Conservation (phyloP, 30 jellyfish, hydroid and myxozoan species). For the Turritopsis dohrnii region DNA sequence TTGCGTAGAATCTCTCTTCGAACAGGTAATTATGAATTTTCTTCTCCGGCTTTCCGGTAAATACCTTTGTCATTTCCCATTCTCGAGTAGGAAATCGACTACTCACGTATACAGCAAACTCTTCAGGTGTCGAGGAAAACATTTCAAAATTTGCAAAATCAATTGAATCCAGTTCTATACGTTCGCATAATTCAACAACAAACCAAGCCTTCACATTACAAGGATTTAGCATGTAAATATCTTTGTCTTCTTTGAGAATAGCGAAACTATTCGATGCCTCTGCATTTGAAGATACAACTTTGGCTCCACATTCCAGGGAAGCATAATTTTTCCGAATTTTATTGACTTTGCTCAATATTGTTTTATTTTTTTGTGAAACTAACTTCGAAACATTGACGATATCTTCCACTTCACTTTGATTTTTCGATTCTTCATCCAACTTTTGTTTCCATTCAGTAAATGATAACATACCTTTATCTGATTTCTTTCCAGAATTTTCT, state of each 20-base stretch:
- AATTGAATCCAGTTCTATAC: constrained; percentile 73
- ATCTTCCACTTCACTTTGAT: constrained; percentile 28
- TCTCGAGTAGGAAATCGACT: constrained; percentile 88
- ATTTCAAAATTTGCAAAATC: constrained; percentile 91
- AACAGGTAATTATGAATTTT: constrained; percentile 50
- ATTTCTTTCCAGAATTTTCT: not conserved
- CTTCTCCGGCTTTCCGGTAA: constrained; percentile 51
- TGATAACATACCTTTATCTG: constrained; percentile 33
- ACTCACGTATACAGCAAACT: constrained; percentile 63
- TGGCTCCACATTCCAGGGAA: constrained; percentile 94
- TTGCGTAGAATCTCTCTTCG: constrained; percentile 78
- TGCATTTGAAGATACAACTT: constrained; percentile 72
- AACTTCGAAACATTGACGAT: not conserved
- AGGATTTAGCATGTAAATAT: constrained; percentile 86
- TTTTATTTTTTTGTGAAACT: constrained; percentile 26
- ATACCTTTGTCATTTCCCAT: constrained; percentile 70
- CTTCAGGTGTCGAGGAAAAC: constrained; percentile 91
- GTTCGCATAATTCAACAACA: constrained; percentile 89
- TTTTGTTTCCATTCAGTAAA: constrained; percentile 86
- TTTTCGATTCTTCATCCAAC: constrained; percentile 46
- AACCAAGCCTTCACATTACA: constrained; percentile 92
- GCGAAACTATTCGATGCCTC: constrained; percentile 75
- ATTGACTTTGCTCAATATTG: constrained; percentile 21
- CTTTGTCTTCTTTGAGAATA: constrained; percentile 83
- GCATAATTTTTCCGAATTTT: constrained; percentile 81